These are phyloP conservation scores for Rallus limicola DNA, from an alignment of 2,113 vertebrate genomes.

Conservation along the genomic window DNA sequence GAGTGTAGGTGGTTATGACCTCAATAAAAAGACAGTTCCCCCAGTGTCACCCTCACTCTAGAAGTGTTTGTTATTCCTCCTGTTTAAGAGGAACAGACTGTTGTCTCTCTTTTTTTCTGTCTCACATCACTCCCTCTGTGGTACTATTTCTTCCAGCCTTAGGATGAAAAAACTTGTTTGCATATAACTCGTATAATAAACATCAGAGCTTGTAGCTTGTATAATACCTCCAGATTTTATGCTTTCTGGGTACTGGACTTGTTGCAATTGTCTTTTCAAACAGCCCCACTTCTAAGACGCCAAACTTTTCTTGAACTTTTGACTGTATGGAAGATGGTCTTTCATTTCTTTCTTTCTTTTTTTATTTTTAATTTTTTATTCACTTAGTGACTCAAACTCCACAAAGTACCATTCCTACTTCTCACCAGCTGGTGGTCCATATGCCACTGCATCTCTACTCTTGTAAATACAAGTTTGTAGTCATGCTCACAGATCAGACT, in stretches of 20 bases:
- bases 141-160: conserved; percentile 19
- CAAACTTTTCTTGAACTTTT: not conserved
- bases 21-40: conserved; percentile 17
- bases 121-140: conserved; percentile 1
- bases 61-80: not conserved
- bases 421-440: conserved; percentile 58
- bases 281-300: not conserved
- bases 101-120: not conserved
- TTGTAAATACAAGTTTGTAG: conserved; percentile 56
- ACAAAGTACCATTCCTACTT: conserved; percentile 36
- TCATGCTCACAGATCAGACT: conserved; percentile 29
- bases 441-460: not conserved
- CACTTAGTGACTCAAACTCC: conserved; percentile 39
- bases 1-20: conserved; percentile 4
- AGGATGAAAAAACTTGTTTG: conserved; percentile 24
- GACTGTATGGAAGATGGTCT: not conserved
- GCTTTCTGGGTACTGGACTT: not conserved
- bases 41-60: not conserved
- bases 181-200: not conserved
- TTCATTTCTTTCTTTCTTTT: not conserved
- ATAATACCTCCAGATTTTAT: not conserved
- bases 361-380: not conserved
- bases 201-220: not conserved
- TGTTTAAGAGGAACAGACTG: conserved; percentile 26
- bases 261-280: not conserved